Conservation (phyloP, 2,113 vertebrate species). For the Dipodomys stephensi region DNA sequence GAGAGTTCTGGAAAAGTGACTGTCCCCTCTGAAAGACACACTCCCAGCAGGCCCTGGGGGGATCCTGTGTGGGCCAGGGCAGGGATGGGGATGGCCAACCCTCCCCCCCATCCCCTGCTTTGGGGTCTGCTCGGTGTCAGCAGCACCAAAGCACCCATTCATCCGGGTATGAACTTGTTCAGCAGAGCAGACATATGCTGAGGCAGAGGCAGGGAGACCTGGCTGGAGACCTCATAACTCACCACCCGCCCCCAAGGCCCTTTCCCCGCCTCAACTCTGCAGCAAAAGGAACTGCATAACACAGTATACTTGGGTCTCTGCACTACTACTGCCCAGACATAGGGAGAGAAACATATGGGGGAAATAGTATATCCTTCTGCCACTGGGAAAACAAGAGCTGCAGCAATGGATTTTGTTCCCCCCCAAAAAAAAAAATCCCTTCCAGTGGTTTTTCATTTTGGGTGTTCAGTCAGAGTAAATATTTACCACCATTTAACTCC, state of each 20-base stretch:
- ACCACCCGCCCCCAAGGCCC: not conserved
- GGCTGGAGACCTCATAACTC: not conserved
- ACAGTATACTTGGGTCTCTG: not conserved
- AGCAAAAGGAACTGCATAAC: not conserved
- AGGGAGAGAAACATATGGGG: not conserved
- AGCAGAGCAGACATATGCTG: not conserved
- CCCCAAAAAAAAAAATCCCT: not conserved
- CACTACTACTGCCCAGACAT: not conserved
- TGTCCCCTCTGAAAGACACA: not conserved
- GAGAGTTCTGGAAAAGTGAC: not conserved
- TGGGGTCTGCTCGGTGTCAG: too few relatives aligned
- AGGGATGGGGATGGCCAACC: not conserved
- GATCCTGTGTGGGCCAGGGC: not conserved
- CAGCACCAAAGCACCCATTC: not conserved
- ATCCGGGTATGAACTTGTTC: not conserved
- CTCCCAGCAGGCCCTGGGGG: not conserved
- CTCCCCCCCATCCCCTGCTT: too few relatives aligned
- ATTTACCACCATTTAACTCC: not conserved
- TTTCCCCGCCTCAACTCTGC: not conserved
- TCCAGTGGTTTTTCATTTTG: not conserved
- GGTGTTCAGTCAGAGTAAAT: conserved; percentile 12
- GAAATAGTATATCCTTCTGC: not conserved
- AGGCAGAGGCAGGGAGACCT: not conserved
- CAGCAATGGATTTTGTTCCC: not conserved
- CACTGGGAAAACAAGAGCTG: conserved; percentile 16